Evolutionary conservation across 2,888 invertebrate species (phyloP).

Genomic region (Asteroscopus sphinx): DNA sequence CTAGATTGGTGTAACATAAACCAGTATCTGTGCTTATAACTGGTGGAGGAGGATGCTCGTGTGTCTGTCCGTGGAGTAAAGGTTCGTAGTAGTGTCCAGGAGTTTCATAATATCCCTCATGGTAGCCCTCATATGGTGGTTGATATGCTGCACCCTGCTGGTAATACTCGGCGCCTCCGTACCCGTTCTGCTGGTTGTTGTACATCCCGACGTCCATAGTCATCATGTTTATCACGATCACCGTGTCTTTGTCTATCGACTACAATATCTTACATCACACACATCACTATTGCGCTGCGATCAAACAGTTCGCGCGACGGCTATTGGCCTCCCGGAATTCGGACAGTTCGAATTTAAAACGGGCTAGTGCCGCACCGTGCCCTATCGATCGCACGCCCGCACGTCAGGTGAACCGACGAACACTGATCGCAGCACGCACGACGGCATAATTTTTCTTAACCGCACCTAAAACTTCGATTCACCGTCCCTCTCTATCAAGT

Average conservation of each 20-base stretch:
- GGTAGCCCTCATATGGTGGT: slow-evolving; percentile 83
- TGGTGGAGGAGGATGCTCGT: slow-evolving; percentile 87
- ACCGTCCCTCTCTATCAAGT: slow-evolving; percentile 74
- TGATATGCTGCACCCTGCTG: slow-evolving; percentile 86
- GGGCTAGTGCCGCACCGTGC: slow-evolving; percentile 68
- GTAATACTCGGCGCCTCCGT: slow-evolving; percentile 87
- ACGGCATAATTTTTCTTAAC: slow-evolving; percentile 77
- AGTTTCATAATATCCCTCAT: slow-evolving; percentile 84
- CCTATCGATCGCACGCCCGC: slow-evolving; percentile 79
- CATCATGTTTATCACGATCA: slow-evolving; percentile 91
- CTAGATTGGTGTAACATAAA: slow-evolving; percentile 96
- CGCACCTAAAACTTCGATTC: slow-evolving; percentile 76
- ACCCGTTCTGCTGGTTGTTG: slow-evolving; percentile 91
- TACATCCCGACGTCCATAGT: slow-evolving; percentile 96
- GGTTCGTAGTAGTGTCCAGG: slow-evolving; percentile 88
- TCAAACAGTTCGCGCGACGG: slow-evolving; percentile 57
- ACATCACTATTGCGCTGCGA: slow-evolving; percentile 76
- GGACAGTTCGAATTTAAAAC: slow-evolving; percentile 70
- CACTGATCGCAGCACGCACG: slow-evolving; percentile 77
- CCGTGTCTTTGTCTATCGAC: slow-evolving; percentile 78
- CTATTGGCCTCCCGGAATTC: slow-evolving; percentile 70
- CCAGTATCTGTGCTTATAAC: slow-evolving; percentile 96
- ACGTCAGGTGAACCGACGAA: slow-evolving; percentile 80
- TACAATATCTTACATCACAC: slow-evolving; percentile 79
- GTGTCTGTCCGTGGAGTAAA: slow-evolving; percentile 81